Evolutionary conservation across 1,140 invertebrate genomes (phyloP), one percentile per base, ranked within the genome.

Genomic region (Trachymyrmex septentrionalis): DNA sequence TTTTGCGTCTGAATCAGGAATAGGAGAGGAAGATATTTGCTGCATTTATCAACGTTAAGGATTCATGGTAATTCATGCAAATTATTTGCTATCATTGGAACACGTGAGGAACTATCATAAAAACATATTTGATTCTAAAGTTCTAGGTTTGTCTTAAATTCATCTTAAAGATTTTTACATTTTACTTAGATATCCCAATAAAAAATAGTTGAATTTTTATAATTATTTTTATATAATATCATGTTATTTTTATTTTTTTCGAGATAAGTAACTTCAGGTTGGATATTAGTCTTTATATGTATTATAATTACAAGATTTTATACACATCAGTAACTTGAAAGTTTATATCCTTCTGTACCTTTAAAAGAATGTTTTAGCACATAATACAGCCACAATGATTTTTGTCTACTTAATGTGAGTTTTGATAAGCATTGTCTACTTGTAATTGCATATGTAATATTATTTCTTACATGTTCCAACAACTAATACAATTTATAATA

Each of bases 381-480:
- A 57, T 14, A n/a, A 57, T 14, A n/a, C 12, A 27, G 27, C 6
- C 34, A 57, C 27, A 1, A 19, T 9, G 6, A n/a, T n/a, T 21
- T 30, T 82, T 59, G n/a, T 30, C 16, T 38, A 73, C 27, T 34
- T 10, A 16, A 53, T 55, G 27, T 24, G 5, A 55, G 14, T 53
- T 64, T 82, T 27, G 10, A 24, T 24, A 27, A 69, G 30, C 27
- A 55, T 7, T n/a, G 34, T 14, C 14, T 48, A 57, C 5, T 21
- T 24, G 1, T 67, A 67, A 67, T 82, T 71, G 3, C 19, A 59
- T 30, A 44, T 30, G 10, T 87, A 27, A 63, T 67, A 85, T 87
- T 85, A 88, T 86, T 86, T 88, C 81, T 88, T 87, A 66, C 87
- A 85, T 78, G 87, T 89, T 88, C 80, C 86, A 88, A 89, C 81